Percentiles rank a stretch among this genome's conserved stretches.
These are phyloP conservation scores for Dicyrtomina minuta DNA, from an alignment of 2,888 invertebrate genomes.

Conservation along the genomic window DNA sequence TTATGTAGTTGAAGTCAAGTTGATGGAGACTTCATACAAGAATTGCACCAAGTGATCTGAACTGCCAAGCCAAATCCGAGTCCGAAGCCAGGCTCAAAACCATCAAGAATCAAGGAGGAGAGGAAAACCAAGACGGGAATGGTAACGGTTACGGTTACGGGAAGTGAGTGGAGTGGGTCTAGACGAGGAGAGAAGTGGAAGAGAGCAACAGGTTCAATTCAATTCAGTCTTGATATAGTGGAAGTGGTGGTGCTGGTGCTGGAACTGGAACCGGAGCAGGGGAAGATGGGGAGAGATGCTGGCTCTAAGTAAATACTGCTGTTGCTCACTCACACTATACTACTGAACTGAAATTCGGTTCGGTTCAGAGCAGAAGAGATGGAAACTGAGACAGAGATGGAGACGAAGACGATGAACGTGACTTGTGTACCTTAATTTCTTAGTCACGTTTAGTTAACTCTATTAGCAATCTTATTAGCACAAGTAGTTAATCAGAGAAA, in stretches of 20 bases:
- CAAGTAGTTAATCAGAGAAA: constrained; percentile 29
- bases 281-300: not conserved
- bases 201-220: not conserved
- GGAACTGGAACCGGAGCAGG: not conserved
- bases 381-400: constrained; percentile 1
- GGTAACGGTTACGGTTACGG: too few species aligned
- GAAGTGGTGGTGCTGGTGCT: not conserved
- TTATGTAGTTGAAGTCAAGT: too few species aligned
- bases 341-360: too few species aligned
- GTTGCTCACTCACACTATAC: not conserved
- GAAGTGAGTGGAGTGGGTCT: not conserved
- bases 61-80: too few species aligned
- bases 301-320: not conserved
- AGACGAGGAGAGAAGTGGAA: not conserved
- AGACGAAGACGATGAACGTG: constrained; percentile 24
- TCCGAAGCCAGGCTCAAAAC: too few species aligned
- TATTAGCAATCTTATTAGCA: constrained; percentile 37
- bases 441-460: constrained; percentile 38
- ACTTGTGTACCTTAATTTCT: constrained; percentile 36
- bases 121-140: not conserved
- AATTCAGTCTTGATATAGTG: too few species aligned
- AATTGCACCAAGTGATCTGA: too few species aligned
- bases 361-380: constrained; percentile 9
- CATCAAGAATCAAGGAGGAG: too few species aligned
- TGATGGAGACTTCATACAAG: too few species aligned